Evolutionary conservation across 35 echinoderm and acorn worm species (phyloP), one percentile per base, ranked within the genome.

Genomic region (Stichopus chloronotus): DNA sequence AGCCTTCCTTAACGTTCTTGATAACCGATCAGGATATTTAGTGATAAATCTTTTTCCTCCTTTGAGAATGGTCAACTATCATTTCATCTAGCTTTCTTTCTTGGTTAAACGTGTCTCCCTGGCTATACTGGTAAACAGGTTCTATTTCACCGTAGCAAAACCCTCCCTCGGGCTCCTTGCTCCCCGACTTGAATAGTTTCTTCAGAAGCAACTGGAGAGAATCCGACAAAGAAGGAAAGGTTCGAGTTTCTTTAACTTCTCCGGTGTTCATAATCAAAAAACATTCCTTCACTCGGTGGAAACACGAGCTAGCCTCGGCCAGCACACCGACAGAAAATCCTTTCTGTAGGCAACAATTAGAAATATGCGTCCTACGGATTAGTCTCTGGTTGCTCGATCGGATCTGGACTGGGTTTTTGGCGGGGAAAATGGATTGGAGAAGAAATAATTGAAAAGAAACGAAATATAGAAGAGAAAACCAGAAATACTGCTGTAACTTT

Each of bases 311-410:
- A 59, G 82, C 82, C 82, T 85, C 82, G 82, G 54, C 82, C 82
- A 58, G 16, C 56, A 23, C 82, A 58, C 55, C 82, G 82, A 85
- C 82, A 85, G 82, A 85, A 85, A 85, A 85, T 85, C 82, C 82
- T 85, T 85, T 85, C 82, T 85, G n/a, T 58, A 85, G 82, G 82
- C 82, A 85, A 85, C 82, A 85, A 85, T 85, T 85, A 85, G 82
- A 85, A 85, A 85, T 85, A 85, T 58, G 54, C 80, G 17, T 53
- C 58, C 82, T 56, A 58, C 55, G 82, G 82, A 85, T 85, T 85
- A 85, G 82, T 85, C 82, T 85, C 82, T 53, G 82, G 82, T 85
- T 85, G 54, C 82, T 58, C 4, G 82, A 85, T 85, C 82, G 55
- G 82, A 85, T 58, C 82, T 85, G n/a, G 30, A 85, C 58, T 53